phyloP scores from a whole-genome alignment of 2,888 invertebrate species.

The Clusia tigrina region DNA sequence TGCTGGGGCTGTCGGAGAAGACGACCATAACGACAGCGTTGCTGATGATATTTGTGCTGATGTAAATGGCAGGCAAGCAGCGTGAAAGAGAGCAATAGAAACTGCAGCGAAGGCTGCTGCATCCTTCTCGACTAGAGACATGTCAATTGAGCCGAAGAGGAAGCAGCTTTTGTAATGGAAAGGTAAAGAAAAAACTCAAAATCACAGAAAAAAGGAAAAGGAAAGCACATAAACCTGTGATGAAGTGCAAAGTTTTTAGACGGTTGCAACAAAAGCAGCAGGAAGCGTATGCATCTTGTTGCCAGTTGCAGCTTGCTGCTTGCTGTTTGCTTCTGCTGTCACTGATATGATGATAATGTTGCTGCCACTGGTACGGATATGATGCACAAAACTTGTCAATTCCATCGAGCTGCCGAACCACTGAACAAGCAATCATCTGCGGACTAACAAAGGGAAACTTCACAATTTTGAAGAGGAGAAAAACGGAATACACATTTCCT shows the following conservation, averaged over 20 bases:
- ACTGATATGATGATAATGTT: slow-evolving; percentile 22
- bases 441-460: no score
- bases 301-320: slow-evolving; percentile 5
- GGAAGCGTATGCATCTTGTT: slow-evolving; percentile 13
- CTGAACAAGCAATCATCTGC: no score
- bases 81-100: not conserved
- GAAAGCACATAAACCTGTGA: not conserved
- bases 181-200: no score
- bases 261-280: slow-evolving; percentile 7
- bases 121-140: not conserved
- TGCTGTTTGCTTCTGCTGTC: slow-evolving; percentile 5
- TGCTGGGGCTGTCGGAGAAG: not conserved
- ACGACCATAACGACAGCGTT: not conserved
- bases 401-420: no score
- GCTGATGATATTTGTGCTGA: not conserved
- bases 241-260: not conserved
- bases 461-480: no score
- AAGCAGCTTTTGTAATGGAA: not conserved
- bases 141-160: slow-evolving; percentile 10
- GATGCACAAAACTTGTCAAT: no score
- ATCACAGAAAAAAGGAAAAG: not conserved
- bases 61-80: slow-evolving; percentile 5
- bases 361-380: slow-evolving; percentile 9
- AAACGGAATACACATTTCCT: no score
- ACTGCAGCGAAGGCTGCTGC: slow-evolving; percentile 8